phyloP scores from a whole-genome alignment of 1,140 invertebrate genomes.

The Dendroctonus valens region DNA sequence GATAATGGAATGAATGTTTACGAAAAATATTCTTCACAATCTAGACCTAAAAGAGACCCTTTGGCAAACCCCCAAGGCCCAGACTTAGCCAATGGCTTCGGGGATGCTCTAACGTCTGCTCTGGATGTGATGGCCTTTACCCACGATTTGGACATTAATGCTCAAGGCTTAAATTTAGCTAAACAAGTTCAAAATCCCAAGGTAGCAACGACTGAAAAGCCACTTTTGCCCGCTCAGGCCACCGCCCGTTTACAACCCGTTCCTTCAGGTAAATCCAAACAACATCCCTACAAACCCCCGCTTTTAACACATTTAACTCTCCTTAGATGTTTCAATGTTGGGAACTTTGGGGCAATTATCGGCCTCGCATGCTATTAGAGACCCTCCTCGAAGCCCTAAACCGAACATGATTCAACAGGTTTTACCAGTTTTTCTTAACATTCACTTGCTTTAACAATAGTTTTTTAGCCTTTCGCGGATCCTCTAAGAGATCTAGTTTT shows the following conservation, averaged over 20 bases:
- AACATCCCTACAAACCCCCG: background rate
- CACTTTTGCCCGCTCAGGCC: no score
- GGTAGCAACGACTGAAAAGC: no score
- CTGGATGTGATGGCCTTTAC: constrained; percentile 79
- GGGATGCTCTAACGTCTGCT: constrained; percentile 68
- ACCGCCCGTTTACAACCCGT: background rate
- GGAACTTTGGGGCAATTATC: constrained; percentile 40
- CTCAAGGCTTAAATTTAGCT: constrained; percentile 40
- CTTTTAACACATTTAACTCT: background rate
- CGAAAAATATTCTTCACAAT: background rate
- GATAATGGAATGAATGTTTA: no score
- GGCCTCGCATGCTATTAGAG: constrained; percentile 33
- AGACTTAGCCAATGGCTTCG: constrained; percentile 56
- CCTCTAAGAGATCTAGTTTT: constrained; percentile 58
- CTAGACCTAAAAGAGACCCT: constrained; percentile 45
- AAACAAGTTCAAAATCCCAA: background rate
- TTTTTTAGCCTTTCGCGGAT: constrained; percentile 43
- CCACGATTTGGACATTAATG: constrained; percentile 59
- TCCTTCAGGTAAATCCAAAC: background rate
- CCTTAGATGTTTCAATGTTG: constrained; percentile 37
- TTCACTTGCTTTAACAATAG: background rate
- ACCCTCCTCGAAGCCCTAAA: background rate
- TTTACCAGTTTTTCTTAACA: background rate
- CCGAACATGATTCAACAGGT: no score
- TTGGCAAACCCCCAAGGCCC: constrained; percentile 45